Conservation (phyloP, 2,113 vertebrate species). For the Prolemur simus region DNA sequence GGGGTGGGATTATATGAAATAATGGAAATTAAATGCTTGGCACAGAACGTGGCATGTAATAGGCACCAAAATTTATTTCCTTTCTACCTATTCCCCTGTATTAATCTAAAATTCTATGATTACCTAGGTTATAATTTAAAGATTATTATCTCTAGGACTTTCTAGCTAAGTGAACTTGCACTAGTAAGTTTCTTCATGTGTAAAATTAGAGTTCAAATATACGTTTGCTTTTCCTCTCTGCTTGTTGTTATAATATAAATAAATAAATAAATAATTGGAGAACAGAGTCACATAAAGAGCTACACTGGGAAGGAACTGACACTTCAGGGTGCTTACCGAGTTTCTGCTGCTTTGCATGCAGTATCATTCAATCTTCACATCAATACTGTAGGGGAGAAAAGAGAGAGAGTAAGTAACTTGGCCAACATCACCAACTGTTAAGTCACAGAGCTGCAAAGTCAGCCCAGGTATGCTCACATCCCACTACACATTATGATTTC, state of each 20-base stretch:
- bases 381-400: neutral
- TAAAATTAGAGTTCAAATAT: neutral
- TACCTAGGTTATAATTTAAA: neutral
- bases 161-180: neutral
- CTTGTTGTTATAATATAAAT: neutral
- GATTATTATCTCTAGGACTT: neutral
- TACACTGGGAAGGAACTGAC: neutral
- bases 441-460: neutral
- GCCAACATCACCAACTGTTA: neutral
- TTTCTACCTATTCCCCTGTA: neutral
- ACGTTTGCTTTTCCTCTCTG: neutral
- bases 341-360: neutral
- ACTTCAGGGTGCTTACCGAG: neutral
- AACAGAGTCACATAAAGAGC: neutral
- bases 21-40: neutral
- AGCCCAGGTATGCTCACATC: neutral
- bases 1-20: neutral
- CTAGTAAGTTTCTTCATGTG: neutral
- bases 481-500: neutral
- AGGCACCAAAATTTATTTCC: neutral
- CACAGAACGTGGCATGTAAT: neutral
- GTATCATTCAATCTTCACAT: neutral
- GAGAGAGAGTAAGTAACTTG: neutral
- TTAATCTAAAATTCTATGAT: slow-evolving; percentile 6
- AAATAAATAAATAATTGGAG: neutral